These are phyloP conservation scores for Yoshiicerus persimilis DNA, from an alignment of 1,140 invertebrate species.

Conservation along the genomic window DNA sequence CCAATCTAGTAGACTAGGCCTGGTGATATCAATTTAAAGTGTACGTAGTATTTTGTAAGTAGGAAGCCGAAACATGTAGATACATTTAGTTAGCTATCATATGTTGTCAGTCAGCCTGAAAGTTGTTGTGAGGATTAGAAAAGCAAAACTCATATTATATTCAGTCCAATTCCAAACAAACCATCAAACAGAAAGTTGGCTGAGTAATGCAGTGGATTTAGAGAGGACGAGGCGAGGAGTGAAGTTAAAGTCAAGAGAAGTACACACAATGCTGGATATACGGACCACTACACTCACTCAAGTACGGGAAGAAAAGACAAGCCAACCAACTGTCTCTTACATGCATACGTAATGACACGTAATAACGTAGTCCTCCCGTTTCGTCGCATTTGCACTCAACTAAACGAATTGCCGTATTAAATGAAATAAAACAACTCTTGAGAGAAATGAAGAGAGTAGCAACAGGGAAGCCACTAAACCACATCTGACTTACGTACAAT, in stretches of 20 bases:
- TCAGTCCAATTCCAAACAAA: background rate
- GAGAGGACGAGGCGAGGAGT: too few relatives aligned
- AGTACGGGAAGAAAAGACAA: background rate
- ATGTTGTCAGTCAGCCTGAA: background rate
- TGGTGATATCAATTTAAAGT: background rate
- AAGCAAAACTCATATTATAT: background rate
- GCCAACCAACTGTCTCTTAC: background rate
- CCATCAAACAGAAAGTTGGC: background rate
- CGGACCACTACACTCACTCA: too few relatives aligned
- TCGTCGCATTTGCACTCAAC: background rate
- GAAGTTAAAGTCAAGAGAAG: background rate
- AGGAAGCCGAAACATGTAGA: background rate
- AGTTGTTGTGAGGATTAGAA: background rate
- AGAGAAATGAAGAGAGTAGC: background rate
- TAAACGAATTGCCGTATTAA: background rate
- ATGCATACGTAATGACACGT: background rate
- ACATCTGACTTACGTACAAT: background rate
- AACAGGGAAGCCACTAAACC: slow-evolving; percentile 18
- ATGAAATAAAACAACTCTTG: background rate
- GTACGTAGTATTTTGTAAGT: background rate
- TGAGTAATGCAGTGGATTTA: background rate
- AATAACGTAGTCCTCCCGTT: background rate
- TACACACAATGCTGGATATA: too few relatives aligned
- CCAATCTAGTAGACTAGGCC: background rate
- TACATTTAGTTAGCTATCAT: too few relatives aligned